Base-by-base conservation (phyloP, 2,888 invertebrate species). In the Auanema freiburgensis region DNA sequence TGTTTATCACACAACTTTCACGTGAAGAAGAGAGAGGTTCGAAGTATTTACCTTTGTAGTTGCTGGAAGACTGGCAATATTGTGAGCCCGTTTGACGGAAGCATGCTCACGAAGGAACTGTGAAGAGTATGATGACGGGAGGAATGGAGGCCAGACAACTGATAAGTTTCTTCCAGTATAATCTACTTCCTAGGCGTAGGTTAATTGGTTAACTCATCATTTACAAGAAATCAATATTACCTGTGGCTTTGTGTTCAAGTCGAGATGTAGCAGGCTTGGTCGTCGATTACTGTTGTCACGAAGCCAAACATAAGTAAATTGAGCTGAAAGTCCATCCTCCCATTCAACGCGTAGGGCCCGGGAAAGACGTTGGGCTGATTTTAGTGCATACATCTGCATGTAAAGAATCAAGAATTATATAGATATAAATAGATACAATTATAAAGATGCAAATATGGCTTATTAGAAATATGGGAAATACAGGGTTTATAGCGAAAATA, bases 221-320 rank as follows among this genome's bases (percentile, higher is more conserved):
- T 55, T 33, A 10, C 46, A 46, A 8, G 11, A 4, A 23, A 33
- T 44, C 24, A 12, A 12, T 50, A 57, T n/a, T 24, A 61, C 67
- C 61, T 78, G 65, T 12, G 78, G 78, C 43, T 62, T 70, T 23
- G 72, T 61, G 63, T 78, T 57, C 41, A 78, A 64, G 61, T 78
- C 78, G 40, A 78, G 62, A 54, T 78, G 78, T n/a, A 78, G 65
- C 21, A 78, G 71, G 11, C 70, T 67, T 12, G 78, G 78, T 16
- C 77, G 64, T 16, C 64, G 56, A 42, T 65, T 52, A n/a, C 61
- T 57, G 62, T 76, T 76, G 65, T 78, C 78, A n/a, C 74, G 59
- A 23, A 78, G 70, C 78, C 78, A 78, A 18, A 78, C 67, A 59
- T 71, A 78, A 33, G 71, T 67, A 63, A 78, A 78, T 43, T 71